Evolutionary conservation across 2,113 vertebrate genomes (phyloP).

Genomic region (Ochotona curzoniae): DNA sequence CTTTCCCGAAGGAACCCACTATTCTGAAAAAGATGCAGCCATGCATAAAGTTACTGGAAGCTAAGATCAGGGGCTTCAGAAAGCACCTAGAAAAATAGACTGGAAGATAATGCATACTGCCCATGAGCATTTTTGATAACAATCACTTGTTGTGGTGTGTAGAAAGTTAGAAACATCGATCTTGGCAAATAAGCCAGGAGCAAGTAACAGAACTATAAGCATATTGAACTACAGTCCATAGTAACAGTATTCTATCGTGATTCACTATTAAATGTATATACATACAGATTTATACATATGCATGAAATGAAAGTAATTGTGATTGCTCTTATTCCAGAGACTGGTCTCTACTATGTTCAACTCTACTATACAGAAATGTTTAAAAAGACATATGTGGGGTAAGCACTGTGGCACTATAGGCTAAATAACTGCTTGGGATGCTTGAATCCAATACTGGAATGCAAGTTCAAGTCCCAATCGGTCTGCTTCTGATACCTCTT

Average conservation of each 20-base stretch:
- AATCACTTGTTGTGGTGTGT: neutral
- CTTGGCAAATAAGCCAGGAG: neutral
- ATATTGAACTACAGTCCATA: neutral
- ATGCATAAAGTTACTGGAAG: neutral
- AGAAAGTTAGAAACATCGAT: neutral
- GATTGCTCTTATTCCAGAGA: neutral
- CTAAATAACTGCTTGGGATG: too few species aligned
- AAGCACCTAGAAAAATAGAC: too few species aligned
- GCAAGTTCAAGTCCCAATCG: too few species aligned
- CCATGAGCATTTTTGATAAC: too few species aligned
- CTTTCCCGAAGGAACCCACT: neutral
- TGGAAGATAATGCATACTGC: too few species aligned
- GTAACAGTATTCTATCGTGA: neutral
- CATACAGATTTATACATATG: neutral
- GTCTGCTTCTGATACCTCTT: too few species aligned
- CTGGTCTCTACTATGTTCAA: neutral
- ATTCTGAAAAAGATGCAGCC: neutral
- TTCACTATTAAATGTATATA: neutral
- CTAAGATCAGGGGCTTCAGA: neutral
- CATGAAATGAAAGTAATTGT: neutral
- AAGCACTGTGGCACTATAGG: too few species aligned
- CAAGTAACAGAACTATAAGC: neutral
- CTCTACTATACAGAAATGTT: neutral
- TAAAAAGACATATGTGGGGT: neutral
- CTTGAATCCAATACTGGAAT: too few species aligned